Evolutionary conservation across 35 echinoderm and acorn worm species (phyloP).

Genomic region (Heliocidaris tuberculata): DNA sequence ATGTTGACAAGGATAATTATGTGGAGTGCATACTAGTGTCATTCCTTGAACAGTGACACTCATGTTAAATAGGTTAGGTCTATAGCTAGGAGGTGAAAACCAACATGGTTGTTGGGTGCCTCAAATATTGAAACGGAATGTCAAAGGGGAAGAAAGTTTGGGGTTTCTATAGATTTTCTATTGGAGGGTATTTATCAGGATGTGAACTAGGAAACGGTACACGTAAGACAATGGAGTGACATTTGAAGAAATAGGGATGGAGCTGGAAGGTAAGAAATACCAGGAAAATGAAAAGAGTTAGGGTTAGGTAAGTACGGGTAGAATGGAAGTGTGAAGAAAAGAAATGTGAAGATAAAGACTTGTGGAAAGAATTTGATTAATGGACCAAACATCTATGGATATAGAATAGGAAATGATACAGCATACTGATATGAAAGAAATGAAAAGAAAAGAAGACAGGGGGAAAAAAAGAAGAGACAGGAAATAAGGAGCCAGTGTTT

Average conservation of each 20-base stretch:
- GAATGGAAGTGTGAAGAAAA: background rate
- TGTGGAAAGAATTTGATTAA: no score
- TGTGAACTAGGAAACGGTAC: background rate
- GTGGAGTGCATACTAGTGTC: background rate
- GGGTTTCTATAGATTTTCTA: background rate
- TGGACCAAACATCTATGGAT: no score
- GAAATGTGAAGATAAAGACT: no score
- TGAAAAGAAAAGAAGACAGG: no score
- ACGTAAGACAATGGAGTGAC: background rate
- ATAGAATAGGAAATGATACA: no score
- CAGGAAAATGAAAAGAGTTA: background rate
- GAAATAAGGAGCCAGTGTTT: no score
- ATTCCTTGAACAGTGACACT: background rate
- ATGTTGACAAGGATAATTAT: conserved; percentile 18
- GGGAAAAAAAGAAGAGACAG: no score
- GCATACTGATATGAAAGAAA: no score
- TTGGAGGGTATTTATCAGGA: background rate
- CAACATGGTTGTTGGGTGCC: background rate
- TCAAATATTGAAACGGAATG: background rate
- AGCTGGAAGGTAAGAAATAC: background rate
- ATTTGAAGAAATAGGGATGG: background rate
- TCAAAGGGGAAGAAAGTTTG: background rate
- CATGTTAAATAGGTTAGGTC: background rate
- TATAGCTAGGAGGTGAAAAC: background rate
- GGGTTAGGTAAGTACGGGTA: background rate